These are phyloP conservation scores for Mus caroli DNA, from an alignment of 2,797 vertebrate species.

Conservation along the genomic window DNA sequence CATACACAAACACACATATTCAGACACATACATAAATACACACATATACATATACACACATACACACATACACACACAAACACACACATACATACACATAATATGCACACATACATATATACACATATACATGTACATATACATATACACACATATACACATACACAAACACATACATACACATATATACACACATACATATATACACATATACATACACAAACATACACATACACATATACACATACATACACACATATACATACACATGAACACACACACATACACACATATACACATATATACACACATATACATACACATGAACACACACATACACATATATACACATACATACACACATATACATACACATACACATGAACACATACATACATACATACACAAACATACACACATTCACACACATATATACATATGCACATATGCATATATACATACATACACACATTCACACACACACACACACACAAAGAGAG, in stretches of 20 bases:
- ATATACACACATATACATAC: not conserved
- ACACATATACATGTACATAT: not conserved
- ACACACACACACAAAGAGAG: not conserved
- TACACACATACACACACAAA: too few relatives aligned
- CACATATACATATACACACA: too few relatives aligned
- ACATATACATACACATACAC: not conserved
- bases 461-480: too few relatives aligned
- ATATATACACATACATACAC: not conserved
- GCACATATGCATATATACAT: not conserved
- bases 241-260: not conserved
- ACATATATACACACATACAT: rapidly evolving
- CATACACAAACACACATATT: not conserved
- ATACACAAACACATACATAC: rapidly evolving
- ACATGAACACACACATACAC: not conserved
- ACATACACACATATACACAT: not conserved
- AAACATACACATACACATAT: not conserved
- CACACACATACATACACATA: not conserved
- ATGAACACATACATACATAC: not conserved
- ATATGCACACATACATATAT: rapidly evolving
- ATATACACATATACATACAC: not conserved
- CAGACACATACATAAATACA: not conserved
- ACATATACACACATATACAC: rapidly evolving
- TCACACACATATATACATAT: not conserved
- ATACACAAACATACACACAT: not conserved
- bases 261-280: not conserved